Evolutionary conservation across 1,140 invertebrate genomes (phyloP).

Genomic region (Danaus melanippus): DNA sequence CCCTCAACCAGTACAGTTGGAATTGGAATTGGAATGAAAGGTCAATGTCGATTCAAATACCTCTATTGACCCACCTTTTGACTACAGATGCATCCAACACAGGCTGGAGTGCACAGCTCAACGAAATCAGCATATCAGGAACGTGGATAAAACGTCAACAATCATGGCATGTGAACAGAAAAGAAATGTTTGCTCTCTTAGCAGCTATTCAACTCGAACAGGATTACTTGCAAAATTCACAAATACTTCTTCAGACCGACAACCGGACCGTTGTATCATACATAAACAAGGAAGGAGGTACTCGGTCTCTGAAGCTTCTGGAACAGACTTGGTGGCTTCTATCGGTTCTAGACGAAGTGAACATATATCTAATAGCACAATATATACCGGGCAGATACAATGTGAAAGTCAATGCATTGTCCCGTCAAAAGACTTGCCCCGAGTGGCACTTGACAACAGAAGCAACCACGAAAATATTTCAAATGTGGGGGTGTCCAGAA

Average conservation of each 20-base stretch:
- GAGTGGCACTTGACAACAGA: conserved; percentile 10
- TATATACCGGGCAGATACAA: conserved; percentile 22
- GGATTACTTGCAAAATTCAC: conserved; percentile 18
- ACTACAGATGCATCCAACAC: conserved; percentile 19
- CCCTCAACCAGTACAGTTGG: conserved; percentile 3
- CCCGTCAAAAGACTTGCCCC: conserved; percentile 8
- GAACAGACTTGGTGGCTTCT: conserved; percentile 34
- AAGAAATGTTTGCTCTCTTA: conserved; percentile 41
- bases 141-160: conserved; percentile 21
- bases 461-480: conserved; percentile 15
- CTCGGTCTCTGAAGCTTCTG: conserved; percentile 33
- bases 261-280: conserved; percentile 42
- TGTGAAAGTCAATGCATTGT: conserved; percentile 20
- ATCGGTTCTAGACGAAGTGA: conserved; percentile 24
- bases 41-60: conserved; percentile 21
- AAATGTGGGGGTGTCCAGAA: conserved; percentile 32
- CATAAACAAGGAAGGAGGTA: conserved; percentile 46
- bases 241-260: conserved; percentile 38
- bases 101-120: conserved; percentile 19
- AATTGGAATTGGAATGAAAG: conserved; percentile 13
- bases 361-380: conserved; percentile 15
- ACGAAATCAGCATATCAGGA: conserved; percentile 14
- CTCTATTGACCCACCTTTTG: conserved; percentile 17
- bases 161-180: conserved; percentile 36
- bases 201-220: conserved; percentile 21